Percentiles rank a stretch among this genome's conserved stretches.
Evolutionary conservation across 2,888 invertebrate genomes (phyloP).

Genomic region (Lasioglossum villosulum): DNA sequence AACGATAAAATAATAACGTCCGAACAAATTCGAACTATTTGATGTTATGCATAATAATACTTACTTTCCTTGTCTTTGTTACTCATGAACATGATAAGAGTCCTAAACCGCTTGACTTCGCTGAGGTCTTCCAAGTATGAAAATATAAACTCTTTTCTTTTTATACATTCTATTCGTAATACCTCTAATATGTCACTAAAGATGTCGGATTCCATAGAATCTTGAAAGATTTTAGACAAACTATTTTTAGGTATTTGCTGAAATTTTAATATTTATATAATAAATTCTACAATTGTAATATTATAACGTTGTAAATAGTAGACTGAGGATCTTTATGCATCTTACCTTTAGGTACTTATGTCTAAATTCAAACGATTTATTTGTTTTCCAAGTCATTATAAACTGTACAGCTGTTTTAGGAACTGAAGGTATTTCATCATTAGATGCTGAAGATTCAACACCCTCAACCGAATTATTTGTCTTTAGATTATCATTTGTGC

Average conservation of each 20-base stretch:
- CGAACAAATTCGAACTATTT: constrained; percentile 2
- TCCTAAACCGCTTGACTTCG: constrained; percentile 88
- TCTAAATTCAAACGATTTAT: constrained; percentile 85
- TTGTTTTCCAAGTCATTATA: constrained; percentile 87
- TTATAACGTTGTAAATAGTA: constrained; percentile 14
- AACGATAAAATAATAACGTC: constrained; percentile 14
- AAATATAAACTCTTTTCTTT: constrained; percentile 83
- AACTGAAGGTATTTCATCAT: constrained; percentile 78
- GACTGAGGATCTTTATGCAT: too few relatives aligned
- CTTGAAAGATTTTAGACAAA: constrained; percentile 88
- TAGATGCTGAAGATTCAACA: constrained; percentile 3
- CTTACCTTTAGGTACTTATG: constrained; percentile 87
- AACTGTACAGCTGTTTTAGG: constrained; percentile 90
- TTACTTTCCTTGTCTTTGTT: constrained; percentile 87
- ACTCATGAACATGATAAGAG: constrained; percentile 88
- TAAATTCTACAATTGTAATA: background rate
- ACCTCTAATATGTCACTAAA: constrained; percentile 87
- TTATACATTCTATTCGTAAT: constrained; percentile 85
- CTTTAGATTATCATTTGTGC: background rate
- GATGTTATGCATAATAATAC: constrained; percentile 55
- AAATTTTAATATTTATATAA: constrained; percentile 36
- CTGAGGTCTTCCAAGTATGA: constrained; percentile 86
- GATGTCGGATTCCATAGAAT: constrained; percentile 88
- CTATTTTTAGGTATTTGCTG: constrained; percentile 87
- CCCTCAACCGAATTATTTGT: background rate